Percentiles rank a stretch among this genome's conserved stretches.
These are phyloP conservation scores for Xanthorhoe spadicearia DNA, from an alignment of 2,888 invertebrate genomes.

Conservation along the genomic window DNA sequence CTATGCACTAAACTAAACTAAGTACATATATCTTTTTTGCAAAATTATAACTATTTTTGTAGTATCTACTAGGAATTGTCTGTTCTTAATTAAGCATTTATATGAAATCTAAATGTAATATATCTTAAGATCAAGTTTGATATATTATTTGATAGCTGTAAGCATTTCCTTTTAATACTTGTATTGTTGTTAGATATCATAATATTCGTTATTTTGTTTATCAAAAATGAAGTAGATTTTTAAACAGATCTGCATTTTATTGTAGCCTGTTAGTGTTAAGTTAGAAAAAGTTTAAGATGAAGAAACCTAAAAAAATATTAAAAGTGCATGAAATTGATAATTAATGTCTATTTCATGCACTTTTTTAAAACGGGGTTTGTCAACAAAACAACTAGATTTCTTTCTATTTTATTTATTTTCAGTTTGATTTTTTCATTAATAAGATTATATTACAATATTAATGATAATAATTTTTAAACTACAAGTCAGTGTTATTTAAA, in stretches of 20 bases:
- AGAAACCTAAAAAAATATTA: too few species aligned
- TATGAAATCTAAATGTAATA: slow-evolving; percentile 44
- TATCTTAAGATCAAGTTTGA: slow-evolving; percentile 48
- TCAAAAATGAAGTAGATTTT: slow-evolving; percentile 57
- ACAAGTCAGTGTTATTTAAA: slow-evolving; percentile 84
- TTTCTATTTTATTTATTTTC: slow-evolving; percentile 83
- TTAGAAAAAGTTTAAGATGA: too few species aligned
- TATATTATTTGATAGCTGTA: slow-evolving; percentile 36
- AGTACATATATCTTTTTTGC: slow-evolving; percentile 12
- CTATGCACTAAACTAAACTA: slow-evolving; percentile 16
- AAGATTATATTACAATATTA: slow-evolving; percentile 85
- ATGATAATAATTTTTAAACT: slow-evolving; percentile 85
- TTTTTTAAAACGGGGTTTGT: not conserved
- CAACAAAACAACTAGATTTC: slow-evolving; percentile 56
- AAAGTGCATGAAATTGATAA: too few species aligned
- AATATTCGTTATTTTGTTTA: slow-evolving; percentile 53
- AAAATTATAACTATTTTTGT: slow-evolving; percentile 24
- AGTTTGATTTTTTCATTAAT: slow-evolving; percentile 85
- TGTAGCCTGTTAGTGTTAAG: not conserved
- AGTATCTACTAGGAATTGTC: slow-evolving; percentile 29
- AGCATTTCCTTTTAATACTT: slow-evolving; percentile 36
- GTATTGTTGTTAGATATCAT: slow-evolving; percentile 51
- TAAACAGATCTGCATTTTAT: slow-evolving; percentile 48
- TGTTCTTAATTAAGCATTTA: slow-evolving; percentile 52
- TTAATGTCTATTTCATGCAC: too few species aligned